A percentile compares a stretch with the other conserved stretches of the same genome.
Evolutionary conservation across 1,140 invertebrate species (phyloP).

Genomic region (Lethrus apterus): DNA sequence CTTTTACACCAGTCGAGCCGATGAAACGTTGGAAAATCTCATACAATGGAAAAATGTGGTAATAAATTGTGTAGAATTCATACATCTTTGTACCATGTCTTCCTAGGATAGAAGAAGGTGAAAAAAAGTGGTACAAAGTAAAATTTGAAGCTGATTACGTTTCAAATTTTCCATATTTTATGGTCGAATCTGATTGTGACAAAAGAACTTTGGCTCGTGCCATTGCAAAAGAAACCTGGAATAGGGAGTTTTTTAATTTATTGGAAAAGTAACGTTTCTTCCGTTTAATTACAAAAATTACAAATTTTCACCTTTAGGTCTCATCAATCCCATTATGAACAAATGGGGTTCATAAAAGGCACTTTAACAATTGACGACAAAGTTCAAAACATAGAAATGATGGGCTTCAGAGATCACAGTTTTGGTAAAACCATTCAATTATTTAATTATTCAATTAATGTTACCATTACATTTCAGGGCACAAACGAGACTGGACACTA

Average conservation of each 20-base stretch:
- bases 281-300: neutral
- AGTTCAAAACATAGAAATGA: slow-evolving; percentile 42
- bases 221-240: slow-evolving; percentile 61
- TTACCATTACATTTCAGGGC: slow-evolving; percentile 41
- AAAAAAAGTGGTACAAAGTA: slow-evolving; percentile 34
- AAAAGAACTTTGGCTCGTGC: slow-evolving; percentile 51
- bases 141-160: slow-evolving; percentile 47
- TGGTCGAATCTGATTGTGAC: slow-evolving; percentile 60
- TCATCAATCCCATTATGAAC: slow-evolving; percentile 70
- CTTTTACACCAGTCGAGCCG: slow-evolving; percentile 50
- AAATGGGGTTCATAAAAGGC: slow-evolving; percentile 54
- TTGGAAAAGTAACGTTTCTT: slow-evolving; percentile 49
- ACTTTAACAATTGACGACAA: slow-evolving; percentile 47
- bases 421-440: slow-evolving; percentile 48
- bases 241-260: slow-evolving; percentile 52
- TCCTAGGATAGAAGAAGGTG: neutral
- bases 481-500: slow-evolving; percentile 60
- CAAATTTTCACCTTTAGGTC: slow-evolving; percentile 42
- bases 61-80: slow-evolving; percentile 16
- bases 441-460: neutral
- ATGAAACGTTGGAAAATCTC: slow-evolving; percentile 60
- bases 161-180: slow-evolving; percentile 49
- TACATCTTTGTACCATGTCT: slow-evolving; percentile 1
- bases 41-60: slow-evolving; percentile 60
- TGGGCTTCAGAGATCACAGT: slow-evolving; percentile 60